A percentile compares a stretch with the other conserved stretches of the same genome.
Conservation (phyloP, 2,888 invertebrate species). For the Heteromyza rotundicornis region DNA sequence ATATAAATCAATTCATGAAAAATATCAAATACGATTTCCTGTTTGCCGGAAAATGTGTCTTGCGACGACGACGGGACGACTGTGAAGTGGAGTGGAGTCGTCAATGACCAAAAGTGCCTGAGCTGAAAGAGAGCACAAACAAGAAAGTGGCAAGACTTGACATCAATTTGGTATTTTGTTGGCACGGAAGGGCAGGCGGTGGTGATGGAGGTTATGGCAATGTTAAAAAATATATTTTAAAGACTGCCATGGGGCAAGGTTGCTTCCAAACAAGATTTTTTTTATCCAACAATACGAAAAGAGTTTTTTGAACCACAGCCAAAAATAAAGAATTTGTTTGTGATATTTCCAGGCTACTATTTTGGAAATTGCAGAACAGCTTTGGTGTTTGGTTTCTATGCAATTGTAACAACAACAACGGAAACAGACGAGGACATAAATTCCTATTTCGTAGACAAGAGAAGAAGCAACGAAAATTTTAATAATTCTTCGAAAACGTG, state of each 20-base stretch:
- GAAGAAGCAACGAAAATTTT: constrained; percentile 19
- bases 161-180: constrained; percentile 9
- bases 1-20: constrained; percentile 30
- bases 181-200: background rate
- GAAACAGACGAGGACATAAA: constrained; percentile 14
- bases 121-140: background rate
- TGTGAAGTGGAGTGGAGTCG: constrained; percentile 10
- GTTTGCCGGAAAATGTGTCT: constrained; percentile 20
- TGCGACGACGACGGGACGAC: background rate
- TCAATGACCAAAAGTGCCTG: constrained; percentile 9
- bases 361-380: background rate
- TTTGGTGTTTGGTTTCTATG: constrained; percentile 9
- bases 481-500: constrained; percentile 18
- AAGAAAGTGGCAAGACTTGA: constrained; percentile 4
- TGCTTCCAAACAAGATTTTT: constrained; percentile 12
- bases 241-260: background rate
- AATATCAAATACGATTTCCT: constrained; percentile 27
- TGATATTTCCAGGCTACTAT: too few species aligned
- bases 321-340: too few species aligned
- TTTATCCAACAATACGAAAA: constrained; percentile 14
- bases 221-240: too few species aligned
- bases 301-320: constrained; percentile 26
- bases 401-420: background rate
- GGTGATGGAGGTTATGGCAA: too few species aligned
- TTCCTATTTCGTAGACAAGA: constrained; percentile 9